A percentile compares a stretch with the other conserved stretches of the same genome.
These are phyloP conservation scores for Planiliza haematocheilus DNA, from an alignment of 2,113 vertebrate species.

Conservation along the genomic window DNA sequence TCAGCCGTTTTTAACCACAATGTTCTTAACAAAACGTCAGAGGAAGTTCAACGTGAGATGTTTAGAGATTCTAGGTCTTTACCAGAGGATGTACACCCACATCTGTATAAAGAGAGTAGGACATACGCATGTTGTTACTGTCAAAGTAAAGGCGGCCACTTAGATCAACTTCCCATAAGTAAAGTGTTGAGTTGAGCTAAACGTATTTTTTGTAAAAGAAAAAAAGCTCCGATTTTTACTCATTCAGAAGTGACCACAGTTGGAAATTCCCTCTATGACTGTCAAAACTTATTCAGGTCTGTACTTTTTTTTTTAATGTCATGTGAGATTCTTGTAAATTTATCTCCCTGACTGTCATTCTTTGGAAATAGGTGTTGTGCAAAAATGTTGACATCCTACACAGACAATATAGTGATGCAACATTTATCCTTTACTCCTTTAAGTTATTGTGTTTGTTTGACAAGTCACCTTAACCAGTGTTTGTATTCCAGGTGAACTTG, in stretches of 20 bases:
- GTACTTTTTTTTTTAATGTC: conserved; percentile 13
- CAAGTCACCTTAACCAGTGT: neutral
- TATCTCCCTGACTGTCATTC: neutral
- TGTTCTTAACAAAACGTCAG: conserved; percentile 6
- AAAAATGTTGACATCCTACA: neutral
- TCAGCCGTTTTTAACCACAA: conserved; percentile 21
- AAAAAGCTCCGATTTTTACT: conserved; percentile 24
- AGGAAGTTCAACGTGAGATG: conserved; percentile 45
- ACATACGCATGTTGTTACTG: conserved; percentile 6
- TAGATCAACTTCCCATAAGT: conserved; percentile 18
- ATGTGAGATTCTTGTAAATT: conserved; percentile 34
- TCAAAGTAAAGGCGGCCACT: conserved; percentile 12
- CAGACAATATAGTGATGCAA: neutral
- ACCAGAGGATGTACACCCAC: conserved; percentile 34
- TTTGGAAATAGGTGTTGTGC: neutral
- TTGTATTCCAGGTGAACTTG: conserved; percentile 91
- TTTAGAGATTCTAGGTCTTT: conserved; percentile 37
- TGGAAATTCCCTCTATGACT: conserved; percentile 47
- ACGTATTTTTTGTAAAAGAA: conserved; percentile 18
- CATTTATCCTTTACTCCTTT: neutral
- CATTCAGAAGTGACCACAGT: conserved; percentile 15
- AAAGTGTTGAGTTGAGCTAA: conserved; percentile 6
- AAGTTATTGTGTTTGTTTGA: neutral
- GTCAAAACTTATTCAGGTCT: neutral
- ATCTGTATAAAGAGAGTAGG: conserved; percentile 17